Evolutionary conservation across 2,113 vertebrate species (phyloP), one percentile per base, ranked within the genome.

Genomic region (Phrynocephalus versicolor): DNA sequence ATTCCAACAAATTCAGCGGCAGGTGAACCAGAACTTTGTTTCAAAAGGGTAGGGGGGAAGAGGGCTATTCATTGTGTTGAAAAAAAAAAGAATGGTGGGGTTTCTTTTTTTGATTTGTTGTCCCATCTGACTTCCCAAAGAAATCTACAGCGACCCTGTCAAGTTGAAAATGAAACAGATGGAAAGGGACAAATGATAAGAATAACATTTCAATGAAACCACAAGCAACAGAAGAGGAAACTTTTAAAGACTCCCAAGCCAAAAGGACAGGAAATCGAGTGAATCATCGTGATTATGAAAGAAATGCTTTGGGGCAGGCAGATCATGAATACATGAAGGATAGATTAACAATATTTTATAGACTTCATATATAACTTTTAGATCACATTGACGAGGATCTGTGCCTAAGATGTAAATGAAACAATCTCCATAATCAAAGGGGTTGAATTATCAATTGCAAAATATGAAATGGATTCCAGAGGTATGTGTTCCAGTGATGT

Each of bases 1-100:
- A 92, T 95, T 93, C 94, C 94, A 94, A 94, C 94, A 94, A 94
- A 95, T 92, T 94, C 94, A 92, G 90, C 94, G 92, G 90, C 91
- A 93, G 94, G 94, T 94, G 94, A 94, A 95, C 93, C 93, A 95
- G 91, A 95, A 94, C 91, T 94, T 92, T 88, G 60, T 91, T 92
- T 92, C 88, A 87, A 74, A 75, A 87, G 91, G 91, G 80, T 58
- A 13, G 67, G n/a, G 58, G 67, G 69, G 70, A 73, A 83, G 67
- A 88, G 89, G 90, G 93, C 94, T 95, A 95, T 95, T 94, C 94
- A 95, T 93, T 89, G 90, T 91, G 92, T 88, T 91, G 84, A 93
- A 95, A 93, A 94, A 94, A 93, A 95, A 93, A 94, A 94, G 90
- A 89, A 94, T 93, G 86, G 89, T n/a, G 60, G 89, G 92, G 88